phyloP scores from a whole-genome alignment of 1,140 invertebrate species.

The Cataglyphis hispanica region DNA sequence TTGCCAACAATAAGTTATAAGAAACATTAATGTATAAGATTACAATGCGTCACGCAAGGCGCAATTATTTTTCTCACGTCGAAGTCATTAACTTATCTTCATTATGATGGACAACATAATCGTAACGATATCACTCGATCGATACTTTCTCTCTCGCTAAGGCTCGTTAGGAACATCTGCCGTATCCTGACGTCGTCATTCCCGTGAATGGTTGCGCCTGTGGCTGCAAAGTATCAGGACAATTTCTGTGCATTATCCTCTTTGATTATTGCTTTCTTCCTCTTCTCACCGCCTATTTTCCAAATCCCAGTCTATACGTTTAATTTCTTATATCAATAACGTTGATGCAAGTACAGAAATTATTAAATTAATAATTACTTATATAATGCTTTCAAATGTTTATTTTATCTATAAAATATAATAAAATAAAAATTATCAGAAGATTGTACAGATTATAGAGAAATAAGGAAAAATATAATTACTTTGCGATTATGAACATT shows the following conservation, averaged over 20 bases:
- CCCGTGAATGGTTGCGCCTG: conserved; percentile 78
- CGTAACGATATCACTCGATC: conserved; percentile 81
- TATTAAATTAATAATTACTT: conserved; percentile 15
- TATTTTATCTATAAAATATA: too few species aligned
- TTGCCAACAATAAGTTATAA: neutral
- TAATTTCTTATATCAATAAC: neutral
- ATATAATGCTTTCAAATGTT: neutral
- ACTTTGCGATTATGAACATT: neutral
- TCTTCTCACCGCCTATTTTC: neutral
- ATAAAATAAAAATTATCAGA: neutral
- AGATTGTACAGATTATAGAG: neutral
- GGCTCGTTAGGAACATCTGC: conserved; percentile 84
- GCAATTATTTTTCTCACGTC: conserved; percentile 22
- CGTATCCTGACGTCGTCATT: conserved; percentile 69
- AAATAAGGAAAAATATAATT: neutral
- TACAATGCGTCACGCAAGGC: neutral
- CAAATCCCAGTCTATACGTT: neutral
- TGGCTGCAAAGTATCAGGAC: conserved; percentile 79
- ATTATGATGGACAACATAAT: conserved; percentile 62
- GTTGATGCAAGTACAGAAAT: neutral
- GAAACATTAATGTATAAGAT: neutral
- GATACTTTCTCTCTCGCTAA: conserved; percentile 77
- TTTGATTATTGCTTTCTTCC: conserved; percentile 59
- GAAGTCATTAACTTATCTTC: conserved; percentile 56
- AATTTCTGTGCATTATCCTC: conserved; percentile 70